These are phyloP conservation scores for silkworm (Bombyx mori) DNA, from an alignment of 1,140 invertebrate species.

Conservation along the genomic window ASM3026992v2 NC_085111.1:13010501-13011000, in stretches of 20 bases:
- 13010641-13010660: conserved; percentile 46
- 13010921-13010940: conserved; percentile 54
- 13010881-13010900: conserved; percentile 39
- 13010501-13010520: too few species aligned
- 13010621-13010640: conserved; percentile 53
- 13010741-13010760: conserved; percentile 63
- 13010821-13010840: conserved; percentile 55
- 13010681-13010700: conserved; percentile 39
- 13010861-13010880: conserved; percentile 36
- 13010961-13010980: conserved; percentile 45
- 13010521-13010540: too few species aligned
- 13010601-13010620: conserved; percentile 39
- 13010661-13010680: conserved; percentile 44
- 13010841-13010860: conserved; percentile 48
- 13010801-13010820: conserved; percentile 46
- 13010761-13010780: conserved; percentile 37
- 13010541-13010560: too few species aligned
- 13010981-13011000: conserved; percentile 36
- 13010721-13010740: conserved; percentile 48
- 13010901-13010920: conserved; percentile 33
- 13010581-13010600: conserved; percentile 12
- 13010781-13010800: conserved; percentile 56
- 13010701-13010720: conserved; percentile 51
- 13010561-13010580: background rate
- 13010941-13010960: conserved; percentile 56